Conservation (phyloP, 2,113 vertebrate species). For the Tursiops truncatus region DNA sequence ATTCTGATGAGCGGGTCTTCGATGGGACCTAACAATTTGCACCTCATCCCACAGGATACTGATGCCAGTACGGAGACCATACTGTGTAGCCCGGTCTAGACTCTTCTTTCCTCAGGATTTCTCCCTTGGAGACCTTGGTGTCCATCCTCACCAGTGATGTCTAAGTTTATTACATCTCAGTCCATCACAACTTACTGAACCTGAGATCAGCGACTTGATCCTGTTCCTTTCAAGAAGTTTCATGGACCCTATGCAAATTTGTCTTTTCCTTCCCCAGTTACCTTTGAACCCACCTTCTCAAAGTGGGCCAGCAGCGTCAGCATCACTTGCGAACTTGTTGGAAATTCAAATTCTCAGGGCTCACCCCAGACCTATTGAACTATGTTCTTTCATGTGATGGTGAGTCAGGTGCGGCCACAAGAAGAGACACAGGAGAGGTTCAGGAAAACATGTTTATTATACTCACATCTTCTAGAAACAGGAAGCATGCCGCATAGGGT, state of each 20-base stretch:
- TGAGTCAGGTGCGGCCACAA: background rate
- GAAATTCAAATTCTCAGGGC: background rate
- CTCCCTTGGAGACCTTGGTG: background rate
- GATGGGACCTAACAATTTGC: background rate
- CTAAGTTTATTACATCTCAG: background rate
- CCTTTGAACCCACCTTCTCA: background rate
- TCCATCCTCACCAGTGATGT: background rate
- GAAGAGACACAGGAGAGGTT: background rate
- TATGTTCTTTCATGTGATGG: background rate
- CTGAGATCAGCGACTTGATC: too few relatives aligned
- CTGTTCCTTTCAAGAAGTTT: background rate
- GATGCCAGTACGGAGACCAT: fast-evolving
- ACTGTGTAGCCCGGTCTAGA: background rate
- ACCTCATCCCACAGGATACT: fast-evolving
- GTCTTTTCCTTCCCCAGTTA: background rate
- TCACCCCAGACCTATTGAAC: background rate
- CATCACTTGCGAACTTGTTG: background rate
- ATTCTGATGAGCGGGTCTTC: background rate
- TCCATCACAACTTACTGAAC: background rate
- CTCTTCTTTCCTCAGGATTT: background rate
- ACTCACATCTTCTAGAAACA: background rate
- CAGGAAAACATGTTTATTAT: background rate
- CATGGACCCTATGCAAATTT: background rate
- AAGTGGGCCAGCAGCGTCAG: background rate
- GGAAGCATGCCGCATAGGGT: fast-evolving